Base-by-base conservation (phyloP, 2,888 invertebrate genomes). In the Ophioninae sp. region DNA sequence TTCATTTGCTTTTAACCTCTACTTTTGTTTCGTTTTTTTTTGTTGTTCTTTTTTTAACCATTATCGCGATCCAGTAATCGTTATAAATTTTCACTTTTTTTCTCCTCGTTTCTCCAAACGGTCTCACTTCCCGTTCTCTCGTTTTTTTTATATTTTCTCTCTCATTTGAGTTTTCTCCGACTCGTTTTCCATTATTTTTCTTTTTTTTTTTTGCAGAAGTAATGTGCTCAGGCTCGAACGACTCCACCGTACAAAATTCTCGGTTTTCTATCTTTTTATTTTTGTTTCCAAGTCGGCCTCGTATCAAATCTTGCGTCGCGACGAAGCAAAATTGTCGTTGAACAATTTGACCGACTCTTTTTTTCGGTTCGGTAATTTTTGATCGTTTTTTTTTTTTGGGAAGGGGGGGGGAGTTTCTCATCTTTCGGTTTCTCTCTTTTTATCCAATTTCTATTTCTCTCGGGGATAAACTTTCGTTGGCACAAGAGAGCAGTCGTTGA, bases 151-250 rank as follows among this genome's bases (percentile, higher is more conserved):
- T 84, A 85, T 81, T 78, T 67, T 74, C 39, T 79, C n/a, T 65
- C 65, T 72, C 64, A 65, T 70, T 50, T 64, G 30, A 50, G 59
- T 72, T 77, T 83, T 62, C 79, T 64, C 79, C 80, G 70, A 61
- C 64, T 62, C 70, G 78, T 65, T 80, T 70, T 79, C 65, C 67
- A 23, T 67, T 78, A 79, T 75, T 59, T 64, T 84, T 82, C 78
- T 64, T 50, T 82, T 61, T 61, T 70, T 62, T 23, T 77, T 50
- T 68, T 77, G 64, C 78, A 89, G 91, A 91, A 89, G 88, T 87
- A 90, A 92, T 92, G 92, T 91, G 90, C 91, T 88, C 88, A 88
- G 90, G 88, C 91, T 87, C 88, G 89, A 87, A 87, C 88, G 85
- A 83, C 73, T 37, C 62, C 74, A 65, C 81, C 68, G 70, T 30